Evolutionary conservation across 2,888 invertebrate genomes (phyloP).

Genomic region (Lochmaea crataegi): DNA sequence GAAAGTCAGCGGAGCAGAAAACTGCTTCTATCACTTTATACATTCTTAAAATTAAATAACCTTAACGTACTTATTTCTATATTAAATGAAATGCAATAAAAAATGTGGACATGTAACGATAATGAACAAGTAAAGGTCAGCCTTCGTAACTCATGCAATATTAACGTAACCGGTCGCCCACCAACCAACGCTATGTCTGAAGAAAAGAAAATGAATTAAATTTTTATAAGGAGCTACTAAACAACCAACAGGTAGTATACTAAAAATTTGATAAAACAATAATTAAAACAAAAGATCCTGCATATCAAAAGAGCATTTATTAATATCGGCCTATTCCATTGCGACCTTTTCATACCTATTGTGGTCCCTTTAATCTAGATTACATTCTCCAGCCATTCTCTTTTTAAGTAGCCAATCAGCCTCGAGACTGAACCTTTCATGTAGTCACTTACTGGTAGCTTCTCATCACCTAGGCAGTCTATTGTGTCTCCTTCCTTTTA

Average conservation of each 20-base stretch:
- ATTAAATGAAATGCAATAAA: conserved; percentile 17
- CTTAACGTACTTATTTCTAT: conserved; percentile 2
- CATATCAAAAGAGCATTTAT: too few relatives aligned
- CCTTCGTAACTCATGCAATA: conserved; percentile 28
- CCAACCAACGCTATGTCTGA: conserved; percentile 12
- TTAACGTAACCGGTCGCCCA: conserved; percentile 32
- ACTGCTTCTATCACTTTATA: neutral
- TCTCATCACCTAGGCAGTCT: too few relatives aligned
- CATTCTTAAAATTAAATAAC: conserved; percentile 8
- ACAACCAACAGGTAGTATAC: neutral
- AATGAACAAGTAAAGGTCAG: conserved; percentile 30
- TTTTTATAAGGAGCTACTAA: conserved; percentile 11
- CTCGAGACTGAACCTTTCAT: too few relatives aligned
- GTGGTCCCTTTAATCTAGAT: too few relatives aligned
- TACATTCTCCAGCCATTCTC: too few relatives aligned
- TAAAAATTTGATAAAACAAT: neutral
- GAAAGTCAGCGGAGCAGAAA: neutral
- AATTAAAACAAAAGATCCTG: too few relatives aligned
- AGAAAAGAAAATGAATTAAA: conserved; percentile 26
- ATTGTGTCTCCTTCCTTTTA: too few relatives aligned
- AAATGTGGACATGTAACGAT: conserved; percentile 27
- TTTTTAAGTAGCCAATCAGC: too few relatives aligned
- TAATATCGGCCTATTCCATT: too few relatives aligned
- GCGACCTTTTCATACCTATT: too few relatives aligned
- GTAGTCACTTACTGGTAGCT: too few relatives aligned